Conservation (phyloP, 2,113 vertebrate species). For the Coptodon bakossiorum region DNA sequence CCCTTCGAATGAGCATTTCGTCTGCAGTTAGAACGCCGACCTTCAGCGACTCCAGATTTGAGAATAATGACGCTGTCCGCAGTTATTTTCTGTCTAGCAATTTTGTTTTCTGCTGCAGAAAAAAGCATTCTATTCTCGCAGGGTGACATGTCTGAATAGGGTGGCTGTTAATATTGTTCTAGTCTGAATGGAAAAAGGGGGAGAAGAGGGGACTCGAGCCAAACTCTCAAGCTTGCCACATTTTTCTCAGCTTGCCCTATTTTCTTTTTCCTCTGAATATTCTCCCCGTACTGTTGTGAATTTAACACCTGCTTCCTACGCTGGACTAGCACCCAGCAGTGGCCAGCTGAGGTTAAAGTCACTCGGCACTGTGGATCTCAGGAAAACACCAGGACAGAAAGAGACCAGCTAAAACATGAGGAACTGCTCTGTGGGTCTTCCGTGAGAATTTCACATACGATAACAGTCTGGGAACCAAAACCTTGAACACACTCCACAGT, state of each 20-base stretch:
- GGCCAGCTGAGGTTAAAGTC: constrained; percentile 20
- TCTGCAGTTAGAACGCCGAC: not conserved
- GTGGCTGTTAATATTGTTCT: not conserved
- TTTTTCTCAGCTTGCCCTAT: not conserved
- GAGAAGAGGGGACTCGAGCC: not conserved
- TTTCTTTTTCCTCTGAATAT: not conserved
- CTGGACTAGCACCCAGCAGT: constrained; percentile 22
- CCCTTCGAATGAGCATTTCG: not conserved
- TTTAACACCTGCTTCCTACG: constrained; percentile 42
- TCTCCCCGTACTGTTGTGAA: not conserved
- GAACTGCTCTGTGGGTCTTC: not conserved
- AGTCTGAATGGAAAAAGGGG: not conserved
- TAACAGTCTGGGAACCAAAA: not conserved
- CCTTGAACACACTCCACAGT: not conserved
- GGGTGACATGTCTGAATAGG: not conserved
- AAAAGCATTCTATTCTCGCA: not conserved
- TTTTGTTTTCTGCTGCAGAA: not conserved
- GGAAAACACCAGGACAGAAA: constrained; percentile 17
- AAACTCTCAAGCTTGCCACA: not conserved
- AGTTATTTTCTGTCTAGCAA: not conserved
- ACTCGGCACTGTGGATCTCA: not conserved
- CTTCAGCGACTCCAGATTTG: not conserved
- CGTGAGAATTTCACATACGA: constrained; percentile 2
- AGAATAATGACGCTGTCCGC: not conserved
- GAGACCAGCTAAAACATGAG: not conserved